phyloP scores from a whole-genome alignment of 2,797 vertebrate genomes.

The Xiphorhynchus erythropygius region DNA sequence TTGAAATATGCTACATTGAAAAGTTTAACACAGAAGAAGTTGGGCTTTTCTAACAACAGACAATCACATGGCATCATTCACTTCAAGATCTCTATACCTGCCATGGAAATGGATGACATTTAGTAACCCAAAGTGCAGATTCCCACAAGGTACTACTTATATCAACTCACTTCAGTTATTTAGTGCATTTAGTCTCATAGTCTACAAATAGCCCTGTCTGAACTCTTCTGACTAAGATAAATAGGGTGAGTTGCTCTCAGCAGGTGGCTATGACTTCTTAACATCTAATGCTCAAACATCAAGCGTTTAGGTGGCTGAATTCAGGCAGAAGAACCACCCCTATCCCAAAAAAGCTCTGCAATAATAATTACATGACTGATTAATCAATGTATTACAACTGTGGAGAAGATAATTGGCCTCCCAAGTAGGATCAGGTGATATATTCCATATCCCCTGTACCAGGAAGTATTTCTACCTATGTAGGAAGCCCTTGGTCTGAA shows the following conservation, averaged over 20 bases:
- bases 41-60: neutral
- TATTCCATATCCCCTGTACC: neutral
- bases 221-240: neutral
- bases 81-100: neutral
- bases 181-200: neutral
- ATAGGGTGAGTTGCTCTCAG: neutral
- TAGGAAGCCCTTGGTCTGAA: neutral
- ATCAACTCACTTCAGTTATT: neutral
- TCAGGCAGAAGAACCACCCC: neutral
- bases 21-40: neutral
- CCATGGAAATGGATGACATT: neutral
- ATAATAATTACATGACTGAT: neutral
- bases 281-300: neutral
- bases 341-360: neutral
- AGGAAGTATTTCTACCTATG: neutral
- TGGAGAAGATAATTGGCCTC: neutral
- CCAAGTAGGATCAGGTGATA: neutral
- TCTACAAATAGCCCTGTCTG: neutral
- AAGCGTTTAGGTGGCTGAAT: neutral
- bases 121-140: neutral
- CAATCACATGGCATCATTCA: neutral
- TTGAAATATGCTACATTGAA: no score
- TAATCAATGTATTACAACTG: neutral
- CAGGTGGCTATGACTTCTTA: neutral
- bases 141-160: neutral